Evolutionary conservation across 1,140 invertebrate genomes (phyloP), one percentile per base, ranked within the genome.

Genomic region (Sesamia nonagrioides): DNA sequence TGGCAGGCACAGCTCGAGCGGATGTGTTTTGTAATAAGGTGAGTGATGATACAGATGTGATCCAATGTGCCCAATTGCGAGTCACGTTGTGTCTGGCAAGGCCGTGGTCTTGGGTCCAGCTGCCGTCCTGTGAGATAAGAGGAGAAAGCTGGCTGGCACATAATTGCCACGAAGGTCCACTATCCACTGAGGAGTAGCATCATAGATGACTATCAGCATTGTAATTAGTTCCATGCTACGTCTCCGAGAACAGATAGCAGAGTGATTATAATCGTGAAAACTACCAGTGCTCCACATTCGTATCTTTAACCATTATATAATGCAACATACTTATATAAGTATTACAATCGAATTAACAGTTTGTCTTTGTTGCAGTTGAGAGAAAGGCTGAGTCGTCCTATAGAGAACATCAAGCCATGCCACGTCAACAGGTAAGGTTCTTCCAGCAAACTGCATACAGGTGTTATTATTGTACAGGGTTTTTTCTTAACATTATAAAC

Each of bases 11-110:
- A 4, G 76, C 86, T 0, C 82, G 86, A 48, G 90, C 92, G 33
- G 91, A 93, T 63, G 37, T 81, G 4, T 94, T 94, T 52, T 94
- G 93, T 66, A 84, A 80, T 61, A 91, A 93, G 85, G 93, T 93
- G 61, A 68, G 40, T 73, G 0, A 27, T 27, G 27, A 27, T 1
- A 58, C 56, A 15, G 58, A 76, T 6, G 6, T 37, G n/a, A 76
- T 85, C 0, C 83, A 92, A 69, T 27, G 27, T 3, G 80, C n/a
- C n/a, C 91, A 93, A 60, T 81, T 94, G 0, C 87, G 88, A 3
- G 89, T 91, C 1, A 82, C 92, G 11, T 71, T 93, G 37, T 92
- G 3, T 27, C 13, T 94, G 6, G 89, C 92, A 6, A 82, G 90
- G 13, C n/a, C n/a, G n/a, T n/a, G n/a, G 92, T 92, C 0, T 92